Evolutionary conservation across 1,140 invertebrate genomes (phyloP).

Genomic region (Hetaerina americana): DNA sequence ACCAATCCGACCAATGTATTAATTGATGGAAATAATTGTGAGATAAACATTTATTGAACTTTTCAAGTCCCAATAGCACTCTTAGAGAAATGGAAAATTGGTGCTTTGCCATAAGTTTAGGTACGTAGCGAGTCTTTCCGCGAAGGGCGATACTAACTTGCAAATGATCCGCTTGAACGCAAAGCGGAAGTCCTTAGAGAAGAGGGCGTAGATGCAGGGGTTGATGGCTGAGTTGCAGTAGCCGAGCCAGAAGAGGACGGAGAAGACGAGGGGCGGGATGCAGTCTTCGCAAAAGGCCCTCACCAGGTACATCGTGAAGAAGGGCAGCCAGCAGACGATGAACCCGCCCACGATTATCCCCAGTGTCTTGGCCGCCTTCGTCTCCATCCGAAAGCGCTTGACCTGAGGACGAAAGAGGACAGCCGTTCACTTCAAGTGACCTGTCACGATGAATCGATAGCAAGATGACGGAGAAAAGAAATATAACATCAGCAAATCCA

Average conservation of each 20-base stretch:
- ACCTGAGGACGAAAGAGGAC: slow-evolving; percentile 32
- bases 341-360: slow-evolving; percentile 90
- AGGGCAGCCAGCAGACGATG: slow-evolving; percentile 86
- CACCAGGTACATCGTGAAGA: slow-evolving; percentile 86
- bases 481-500: too few relatives aligned
- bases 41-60: too few relatives aligned
- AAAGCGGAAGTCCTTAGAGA: slow-evolving; percentile 82
- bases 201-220: slow-evolving; percentile 82
- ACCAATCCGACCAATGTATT: too few relatives aligned
- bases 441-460: too few relatives aligned
- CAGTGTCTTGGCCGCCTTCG: slow-evolving; percentile 86
- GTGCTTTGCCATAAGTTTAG: too few relatives aligned
- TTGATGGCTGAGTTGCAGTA: slow-evolving; percentile 95
- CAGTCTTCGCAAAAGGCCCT: slow-evolving; percentile 69
- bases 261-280: slow-evolving; percentile 69
- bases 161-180: slow-evolving; percentile 87
- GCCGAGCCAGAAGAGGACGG: slow-evolving; percentile 89
- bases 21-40: too few relatives aligned
- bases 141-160: too few relatives aligned
- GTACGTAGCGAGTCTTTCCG: too few relatives aligned
- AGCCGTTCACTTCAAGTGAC: too few relatives aligned
- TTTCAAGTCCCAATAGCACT: too few relatives aligned
- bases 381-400: slow-evolving; percentile 77
- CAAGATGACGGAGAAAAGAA: too few relatives aligned
- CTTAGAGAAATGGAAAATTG: too few relatives aligned